Evolutionary conservation across 2,797 vertebrate genomes (phyloP), one percentile per base, ranked within the genome.

Genomic region (Sebastes taczanowskii): DNA sequence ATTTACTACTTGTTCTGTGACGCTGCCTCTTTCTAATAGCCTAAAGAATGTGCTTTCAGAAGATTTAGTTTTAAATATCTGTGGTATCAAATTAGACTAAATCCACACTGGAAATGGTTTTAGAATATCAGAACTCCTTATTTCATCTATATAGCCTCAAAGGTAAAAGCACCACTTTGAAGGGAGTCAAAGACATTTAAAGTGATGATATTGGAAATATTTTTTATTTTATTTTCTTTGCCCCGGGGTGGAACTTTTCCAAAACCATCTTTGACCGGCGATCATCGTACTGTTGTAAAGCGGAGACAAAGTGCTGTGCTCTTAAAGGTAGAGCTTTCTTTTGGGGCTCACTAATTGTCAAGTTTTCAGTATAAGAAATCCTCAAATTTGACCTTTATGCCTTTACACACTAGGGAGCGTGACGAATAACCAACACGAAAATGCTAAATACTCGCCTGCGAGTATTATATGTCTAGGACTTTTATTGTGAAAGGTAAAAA

Each of bases 1-100:
- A 95, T 95, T 93, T 95, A 96, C 88, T 96, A 95, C 95, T 95
- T 94, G 95, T 95, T 96, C 95, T 97, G 96, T 96, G 96, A 97
- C 92, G 96, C 96, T 96, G 97, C 97, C 97, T 97, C 90, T 86
- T 91, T 84, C 83, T 86, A 81, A 75, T 84, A 72, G 84, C 84
- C 73, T 87, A 60, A 88, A 88, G 82, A 87, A 90, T 91, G 88
- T 89, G 89, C 86, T 89, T 85, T 81, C 29, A 82, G 62, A 71
- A 66, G 70, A 56, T 66, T 70, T 77, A 16, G 38, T 74, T 70
- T 74, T 58, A 49, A 35, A 68, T 76, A 71, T 86, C 64, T 11
- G 49, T 84, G 66, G 63, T 78, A 74, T 80, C 30, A 63, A 72
- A 79, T 78, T 64, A 85, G 80, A 91, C 76, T 63, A 67, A 88